phyloP scores from a whole-genome alignment of 2,888 invertebrate species.

The Hermaeophaga mercurialis region DNA sequence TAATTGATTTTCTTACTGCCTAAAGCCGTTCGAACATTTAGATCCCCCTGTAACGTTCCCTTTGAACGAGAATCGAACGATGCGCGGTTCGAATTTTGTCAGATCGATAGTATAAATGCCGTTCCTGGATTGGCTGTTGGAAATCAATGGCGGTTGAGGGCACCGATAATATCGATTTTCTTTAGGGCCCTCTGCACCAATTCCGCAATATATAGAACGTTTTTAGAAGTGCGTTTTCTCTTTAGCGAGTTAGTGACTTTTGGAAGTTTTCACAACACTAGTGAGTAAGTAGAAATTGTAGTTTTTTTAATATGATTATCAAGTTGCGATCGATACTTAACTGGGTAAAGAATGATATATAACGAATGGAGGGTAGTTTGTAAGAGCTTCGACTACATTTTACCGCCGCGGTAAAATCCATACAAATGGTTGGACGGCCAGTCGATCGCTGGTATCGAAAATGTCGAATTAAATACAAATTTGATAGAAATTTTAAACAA shows the following conservation, averaged over 20 bases:
- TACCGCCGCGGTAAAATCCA: conserved; percentile 7
- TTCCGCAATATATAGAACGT: conserved; percentile 13
- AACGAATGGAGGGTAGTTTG: no score
- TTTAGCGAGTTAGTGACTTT: conserved; percentile 4
- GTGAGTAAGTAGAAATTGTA: background rate
- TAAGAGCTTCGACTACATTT: background rate
- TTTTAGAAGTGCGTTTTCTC: conserved; percentile 7
- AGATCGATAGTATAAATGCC: conserved; percentile 80
- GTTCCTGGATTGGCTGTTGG: conserved; percentile 72
- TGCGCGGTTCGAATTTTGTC: conserved; percentile 53
- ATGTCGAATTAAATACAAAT: background rate
- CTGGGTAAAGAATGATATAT: no score
- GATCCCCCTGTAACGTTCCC: conserved; percentile 11
- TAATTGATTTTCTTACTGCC: background rate
- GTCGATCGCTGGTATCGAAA: no score
- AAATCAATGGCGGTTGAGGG: conserved; percentile 69
- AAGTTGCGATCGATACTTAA: background rate
- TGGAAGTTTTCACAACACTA: background rate
- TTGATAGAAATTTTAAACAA: no score
- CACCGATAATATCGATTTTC: conserved; percentile 75
- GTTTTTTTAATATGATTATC: background rate
- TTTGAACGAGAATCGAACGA: conserved; percentile 35
- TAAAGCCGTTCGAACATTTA: background rate
- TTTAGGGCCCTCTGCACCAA: conserved; percentile 10
- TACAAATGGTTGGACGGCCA: conserved; percentile 1